Base-by-base conservation (phyloP, 2,797 vertebrate genomes). In the Oreochromis mossambicus region DNA sequence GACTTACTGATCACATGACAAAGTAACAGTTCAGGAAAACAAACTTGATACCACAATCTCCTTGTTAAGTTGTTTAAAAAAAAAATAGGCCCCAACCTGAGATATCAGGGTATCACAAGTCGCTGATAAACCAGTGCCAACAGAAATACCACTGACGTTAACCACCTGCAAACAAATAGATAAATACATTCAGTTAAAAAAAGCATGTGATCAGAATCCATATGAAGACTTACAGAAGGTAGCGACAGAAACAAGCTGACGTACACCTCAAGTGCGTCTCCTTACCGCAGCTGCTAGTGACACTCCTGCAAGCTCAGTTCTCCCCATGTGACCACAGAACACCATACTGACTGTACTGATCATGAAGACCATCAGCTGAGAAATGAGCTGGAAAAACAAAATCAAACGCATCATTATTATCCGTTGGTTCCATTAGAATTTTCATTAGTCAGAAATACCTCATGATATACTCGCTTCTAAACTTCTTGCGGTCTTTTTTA, bases 71-170 rank as follows among this genome's bases (percentile, higher is more conserved):
- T 86, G 88, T 83, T 93, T 54, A 26, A 41, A 77, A 26, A 34
- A 61, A 68, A 34, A 82, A 52, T 2, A 63, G 1, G 38, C 54
- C 21, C 29, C 50, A 91, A 96, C 98, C 97, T 98, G 98, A 80
- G 97, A 98, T 95, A 98, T 98, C 36, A 98, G 95, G 0, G 97
- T 98, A 91, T 98, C 97, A 3, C 97, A 98, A 2, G 97, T 97
- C 0, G 96, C 96, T 2, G 97, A 97, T 81, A 99, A 85, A 29
- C 98, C 97, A 7, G 90, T 79, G 1, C 98, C 98, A 0, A 98
- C 93, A 13, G 97, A 97, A 82, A 98, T 92, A 29, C 97, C 98
- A 0, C 96, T 97, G 58, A 98, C 96, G 0, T 98, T 98, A 76
- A 98, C 96, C 81, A 98, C 97, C 98, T 98, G 94, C 3, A 85